A percentile compares a stretch with the other conserved stretches of the same genome.
phyloP scores from a whole-genome alignment of 2,113 vertebrate species.

The Silurus glanis region DNA sequence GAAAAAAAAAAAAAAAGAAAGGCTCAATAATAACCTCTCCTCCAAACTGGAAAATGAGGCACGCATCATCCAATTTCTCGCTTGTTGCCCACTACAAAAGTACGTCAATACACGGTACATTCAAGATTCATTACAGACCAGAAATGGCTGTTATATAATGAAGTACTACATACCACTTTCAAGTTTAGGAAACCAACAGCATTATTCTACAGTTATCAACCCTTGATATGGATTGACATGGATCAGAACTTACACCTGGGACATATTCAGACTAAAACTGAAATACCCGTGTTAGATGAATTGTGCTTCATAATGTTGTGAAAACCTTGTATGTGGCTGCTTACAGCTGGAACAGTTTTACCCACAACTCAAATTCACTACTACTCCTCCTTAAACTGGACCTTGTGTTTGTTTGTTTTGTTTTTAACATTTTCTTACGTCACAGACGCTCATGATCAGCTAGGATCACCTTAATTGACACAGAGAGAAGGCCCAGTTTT shows the following conservation, averaged over 20 bases:
- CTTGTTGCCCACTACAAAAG: slow-evolving; percentile 12
- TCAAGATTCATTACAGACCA: neutral
- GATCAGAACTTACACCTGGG: neutral
- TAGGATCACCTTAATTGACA: neutral
- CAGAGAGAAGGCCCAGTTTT: neutral
- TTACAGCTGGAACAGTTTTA: neutral
- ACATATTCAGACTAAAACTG: neutral
- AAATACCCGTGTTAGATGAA: neutral
- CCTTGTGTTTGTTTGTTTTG: neutral
- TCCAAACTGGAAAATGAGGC: slow-evolving; percentile 13
- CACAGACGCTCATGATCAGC: neutral
- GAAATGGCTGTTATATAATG: neutral
- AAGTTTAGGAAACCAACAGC: neutral
- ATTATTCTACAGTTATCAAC: neutral
- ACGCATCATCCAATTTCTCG: slow-evolving; percentile 16
- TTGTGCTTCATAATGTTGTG: neutral
- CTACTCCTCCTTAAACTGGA: neutral
- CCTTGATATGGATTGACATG: neutral
- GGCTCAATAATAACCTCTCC: slow-evolving; percentile 7
- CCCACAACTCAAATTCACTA: too few relatives aligned
- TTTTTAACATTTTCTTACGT: neutral
- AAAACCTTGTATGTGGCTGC: neutral
- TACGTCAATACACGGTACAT: neutral
- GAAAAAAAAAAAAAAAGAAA: slow-evolving; percentile 10
- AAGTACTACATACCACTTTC: neutral